These are phyloP conservation scores for Orgyia antiqua DNA, from an alignment of 2,888 invertebrate genomes.

Conservation along the genomic window DNA sequence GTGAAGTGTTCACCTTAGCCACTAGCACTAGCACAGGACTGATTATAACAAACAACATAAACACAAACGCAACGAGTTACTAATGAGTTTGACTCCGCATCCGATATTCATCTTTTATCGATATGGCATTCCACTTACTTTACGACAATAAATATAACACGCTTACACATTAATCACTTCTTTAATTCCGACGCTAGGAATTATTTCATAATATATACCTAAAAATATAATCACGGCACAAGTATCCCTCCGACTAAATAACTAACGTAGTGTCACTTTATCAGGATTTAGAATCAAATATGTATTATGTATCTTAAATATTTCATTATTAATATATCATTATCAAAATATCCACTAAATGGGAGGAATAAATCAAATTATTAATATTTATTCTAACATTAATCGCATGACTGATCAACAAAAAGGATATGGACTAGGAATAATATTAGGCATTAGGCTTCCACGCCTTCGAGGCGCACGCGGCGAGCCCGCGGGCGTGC, in stretches of 20 bases:
- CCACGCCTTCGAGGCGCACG: slow-evolving; percentile 52
- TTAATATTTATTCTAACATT: slow-evolving; percentile 76
- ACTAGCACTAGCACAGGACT: slow-evolving; percentile 46
- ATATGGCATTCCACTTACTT: slow-evolving; percentile 77
- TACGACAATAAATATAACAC: slow-evolving; percentile 79
- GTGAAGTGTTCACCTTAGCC: slow-evolving; percentile 58
- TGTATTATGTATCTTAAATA: slow-evolving; percentile 79
- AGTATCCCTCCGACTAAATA: slow-evolving; percentile 79
- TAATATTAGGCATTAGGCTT: slow-evolving; percentile 75
- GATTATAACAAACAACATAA: slow-evolving; percentile 59
- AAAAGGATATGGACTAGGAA: slow-evolving; percentile 79
- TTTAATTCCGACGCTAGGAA: slow-evolving; percentile 79
- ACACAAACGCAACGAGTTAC: slow-evolving; percentile 63
- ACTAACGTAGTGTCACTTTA: slow-evolving; percentile 78
- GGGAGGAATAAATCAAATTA: slow-evolving; percentile 79
- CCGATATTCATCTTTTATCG: slow-evolving; percentile 77
- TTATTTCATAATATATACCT: slow-evolving; percentile 78
- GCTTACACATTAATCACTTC: slow-evolving; percentile 79
- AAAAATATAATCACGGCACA: slow-evolving; percentile 79
- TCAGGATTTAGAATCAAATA: slow-evolving; percentile 79
- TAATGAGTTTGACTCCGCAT: slow-evolving; percentile 75
- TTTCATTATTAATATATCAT: slow-evolving; percentile 79
- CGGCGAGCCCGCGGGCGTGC: slow-evolving; percentile 18
- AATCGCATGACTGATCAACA: slow-evolving; percentile 79
- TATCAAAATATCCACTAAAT: slow-evolving; percentile 79